Conservation (phyloP, 2,113 vertebrate species). For the Cynoglossus semilaevis region DNA sequence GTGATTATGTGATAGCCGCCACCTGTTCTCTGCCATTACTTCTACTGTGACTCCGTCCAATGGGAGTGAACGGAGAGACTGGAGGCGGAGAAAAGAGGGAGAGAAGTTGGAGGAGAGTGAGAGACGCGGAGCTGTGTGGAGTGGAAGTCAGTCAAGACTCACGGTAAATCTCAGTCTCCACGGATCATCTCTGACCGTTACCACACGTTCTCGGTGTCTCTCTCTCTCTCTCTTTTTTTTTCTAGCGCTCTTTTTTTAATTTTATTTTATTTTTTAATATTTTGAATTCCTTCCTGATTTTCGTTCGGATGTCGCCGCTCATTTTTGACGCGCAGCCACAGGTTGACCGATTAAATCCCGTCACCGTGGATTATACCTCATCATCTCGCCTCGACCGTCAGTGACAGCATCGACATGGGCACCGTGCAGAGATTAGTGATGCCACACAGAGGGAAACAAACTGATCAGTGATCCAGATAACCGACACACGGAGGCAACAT, state of each 20-base stretch:
- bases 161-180: constrained; percentile 41
- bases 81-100: constrained; percentile 70
- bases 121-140: constrained; percentile 58
- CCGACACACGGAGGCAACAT: constrained; percentile 41
- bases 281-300: background rate
- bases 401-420: constrained; percentile 47
- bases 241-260: background rate
- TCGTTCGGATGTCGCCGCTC: constrained; percentile 1
- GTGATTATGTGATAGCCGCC: constrained; percentile 22
- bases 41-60: constrained; percentile 64
- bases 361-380: constrained; percentile 56
- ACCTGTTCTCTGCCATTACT: constrained; percentile 62
- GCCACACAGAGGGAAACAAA: constrained; percentile 14
- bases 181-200: constrained; percentile 26
- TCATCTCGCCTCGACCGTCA: constrained; percentile 35
- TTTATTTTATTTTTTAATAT: background rate
- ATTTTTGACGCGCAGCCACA: constrained; percentile 52
- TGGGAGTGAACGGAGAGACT: constrained; percentile 54
- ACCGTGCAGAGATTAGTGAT: constrained; percentile 23
- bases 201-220: constrained; percentile 1
- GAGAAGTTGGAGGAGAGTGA: constrained; percentile 74
- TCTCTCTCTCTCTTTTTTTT: background rate
- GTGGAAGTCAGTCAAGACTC: constrained; percentile 55
- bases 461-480: constrained; percentile 27
- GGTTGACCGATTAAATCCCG: constrained; percentile 60